Evolutionary conservation across 2,888 invertebrate genomes (phyloP).

Genomic region (Phrixothrix hirtus): DNA sequence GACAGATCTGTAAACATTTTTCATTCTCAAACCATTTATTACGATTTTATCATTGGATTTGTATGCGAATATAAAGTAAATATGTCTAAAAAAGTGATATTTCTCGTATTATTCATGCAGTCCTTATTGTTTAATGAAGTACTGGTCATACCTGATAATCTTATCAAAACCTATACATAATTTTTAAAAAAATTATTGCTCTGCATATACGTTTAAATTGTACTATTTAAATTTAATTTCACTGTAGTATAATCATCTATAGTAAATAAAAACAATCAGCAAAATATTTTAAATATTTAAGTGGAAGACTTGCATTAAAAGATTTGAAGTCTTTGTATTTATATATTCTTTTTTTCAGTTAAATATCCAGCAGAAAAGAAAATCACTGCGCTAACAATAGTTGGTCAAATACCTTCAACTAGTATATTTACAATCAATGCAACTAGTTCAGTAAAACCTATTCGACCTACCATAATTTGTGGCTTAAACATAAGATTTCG

Average conservation of each 20-base stretch:
- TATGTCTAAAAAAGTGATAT: too few relatives aligned
- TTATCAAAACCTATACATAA: too few relatives aligned
- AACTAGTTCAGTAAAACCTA: constrained; percentile 29
- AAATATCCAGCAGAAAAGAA: constrained; percentile 49
- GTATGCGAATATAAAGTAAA: too few relatives aligned
- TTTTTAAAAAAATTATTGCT: background rate
- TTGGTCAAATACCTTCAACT: constrained; percentile 36
- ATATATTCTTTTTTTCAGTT: constrained; percentile 41
- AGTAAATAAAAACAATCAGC: background rate
- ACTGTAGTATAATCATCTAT: background rate
- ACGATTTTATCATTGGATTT: too few relatives aligned
- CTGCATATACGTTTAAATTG: background rate
- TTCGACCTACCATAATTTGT: constrained; percentile 59
- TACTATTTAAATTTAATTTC: too few relatives aligned
- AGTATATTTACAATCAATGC: constrained; percentile 36
- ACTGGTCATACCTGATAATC: too few relatives aligned
- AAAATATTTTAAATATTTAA: background rate
- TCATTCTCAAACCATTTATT: too few relatives aligned
- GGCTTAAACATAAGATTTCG: constrained; percentile 54
- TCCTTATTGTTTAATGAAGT: too few relatives aligned
- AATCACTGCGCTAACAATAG: constrained; percentile 49
- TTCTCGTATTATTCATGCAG: too few relatives aligned
- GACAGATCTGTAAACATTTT: too few relatives aligned
- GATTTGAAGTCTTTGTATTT: background rate
- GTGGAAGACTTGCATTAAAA: too few relatives aligned